A percentile compares a stretch with the other conserved stretches of the same genome.
These are phyloP conservation scores for Metopolophium dirhodum DNA, from an alignment of 1,140 invertebrate genomes.

Conservation along the genomic window DNA sequence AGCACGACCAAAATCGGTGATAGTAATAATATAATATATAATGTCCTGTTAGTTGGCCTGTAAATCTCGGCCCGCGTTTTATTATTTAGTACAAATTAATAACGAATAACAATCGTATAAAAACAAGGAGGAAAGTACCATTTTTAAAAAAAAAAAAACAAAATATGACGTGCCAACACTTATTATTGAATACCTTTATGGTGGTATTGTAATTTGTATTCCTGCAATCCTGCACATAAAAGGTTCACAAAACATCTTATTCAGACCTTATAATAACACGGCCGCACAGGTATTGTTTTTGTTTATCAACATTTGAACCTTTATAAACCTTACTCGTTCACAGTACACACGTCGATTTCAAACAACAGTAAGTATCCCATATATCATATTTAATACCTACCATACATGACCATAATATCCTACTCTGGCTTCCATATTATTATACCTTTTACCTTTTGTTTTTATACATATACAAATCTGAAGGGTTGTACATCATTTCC, in stretches of 20 bases:
- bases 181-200: not conserved
- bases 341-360: not conserved
- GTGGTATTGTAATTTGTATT: not conserved
- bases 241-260: not conserved
- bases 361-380: not conserved
- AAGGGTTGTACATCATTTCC: not conserved
- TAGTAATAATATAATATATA: no score
- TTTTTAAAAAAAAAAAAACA: not conserved
- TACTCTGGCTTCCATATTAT: not conserved
- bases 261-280: not conserved
- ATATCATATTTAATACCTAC: not conserved
- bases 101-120: not conserved
- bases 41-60: not conserved
- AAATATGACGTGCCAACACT: not conserved
- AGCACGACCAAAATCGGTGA: not conserved
- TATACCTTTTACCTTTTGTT: not conserved
- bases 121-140: not conserved
- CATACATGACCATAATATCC: not conserved
- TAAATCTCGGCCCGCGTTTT: not conserved
- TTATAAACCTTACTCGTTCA: conserved; percentile 6
- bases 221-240: not conserved
- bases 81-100: not conserved
- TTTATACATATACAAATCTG: not conserved
- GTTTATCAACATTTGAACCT: not conserved
- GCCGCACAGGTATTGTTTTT: not conserved